Base-by-base conservation (phyloP, 2,888 invertebrate species). In the Pandemis heparana region DNA sequence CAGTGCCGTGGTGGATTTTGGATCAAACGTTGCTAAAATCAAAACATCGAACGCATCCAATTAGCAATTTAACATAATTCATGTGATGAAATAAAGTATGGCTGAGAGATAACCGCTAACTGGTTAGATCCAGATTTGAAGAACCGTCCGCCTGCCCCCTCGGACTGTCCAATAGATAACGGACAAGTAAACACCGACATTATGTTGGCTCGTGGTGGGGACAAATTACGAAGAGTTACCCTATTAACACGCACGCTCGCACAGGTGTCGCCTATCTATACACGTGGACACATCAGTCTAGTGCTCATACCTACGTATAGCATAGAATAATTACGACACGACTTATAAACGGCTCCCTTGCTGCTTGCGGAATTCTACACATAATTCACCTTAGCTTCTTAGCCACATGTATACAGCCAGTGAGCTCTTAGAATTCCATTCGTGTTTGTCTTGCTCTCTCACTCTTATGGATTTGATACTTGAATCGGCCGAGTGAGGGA, bases 61-160 rank as follows among this genome's bases (percentile, higher is more conserved):
- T 53, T 60, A 60, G 64, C 46, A 39, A 51, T 39, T 71, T n/a
- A 16, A 56, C 41, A 67, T 59, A 60, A 76, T 76, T 79, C 75
- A 70, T 70, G 75, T 89, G 85, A 87, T 87, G 85, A 87, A 88
- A 87, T 82, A 82, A 76, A 76, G 71, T 71, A 78, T 80, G 79
- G 78, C 75, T 77, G 77, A 32, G 41, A 12, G 83, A 85, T 85
- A 85, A 85, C 79, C 79, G 63, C 5, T 61, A 87, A 87, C 92
- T 80, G 82, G 89, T 82, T 83, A 72, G 61, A 86, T 82, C 92
- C 82, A 77, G 89, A 76, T 56, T 38, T 56, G 63, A 69, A 82
- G 81, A 81, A 81, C 80, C 76, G 80, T 79, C 81, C 83, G 81
- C 76, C 77, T 86, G 87, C 88, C 87, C 86, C 85, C 84, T 79